These are phyloP conservation scores for Montipora capitata DNA, from an alignment of 92 coral and sea anemone species.

Conservation along the genomic window DNA sequence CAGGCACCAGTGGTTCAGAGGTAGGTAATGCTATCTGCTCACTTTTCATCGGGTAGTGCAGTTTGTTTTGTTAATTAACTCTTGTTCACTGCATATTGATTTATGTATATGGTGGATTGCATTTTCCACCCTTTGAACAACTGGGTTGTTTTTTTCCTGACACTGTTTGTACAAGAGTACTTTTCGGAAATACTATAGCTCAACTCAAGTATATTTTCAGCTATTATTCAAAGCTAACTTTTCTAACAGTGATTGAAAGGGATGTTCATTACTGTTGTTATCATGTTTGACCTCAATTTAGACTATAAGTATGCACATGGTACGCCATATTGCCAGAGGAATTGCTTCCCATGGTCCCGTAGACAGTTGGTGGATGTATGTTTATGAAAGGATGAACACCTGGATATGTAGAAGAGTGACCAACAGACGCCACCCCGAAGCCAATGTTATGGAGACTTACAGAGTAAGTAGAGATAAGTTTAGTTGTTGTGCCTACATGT, in stretches of 20 bases:
- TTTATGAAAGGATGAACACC: slow-evolving; percentile 55
- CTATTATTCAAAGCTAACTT: slow-evolving; percentile 15
- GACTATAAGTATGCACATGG: slow-evolving; percentile 39
- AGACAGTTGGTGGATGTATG: slow-evolving; percentile 69
- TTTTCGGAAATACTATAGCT: slow-evolving; percentile 20
- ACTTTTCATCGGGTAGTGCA: slow-evolving; percentile 20
- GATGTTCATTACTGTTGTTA: neutral
- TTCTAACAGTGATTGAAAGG: neutral
- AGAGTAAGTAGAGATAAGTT: slow-evolving; percentile 36
- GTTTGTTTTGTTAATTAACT: slow-evolving; percentile 24
- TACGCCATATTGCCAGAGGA: slow-evolving; percentile 52
- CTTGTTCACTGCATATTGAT: slow-evolving; percentile 18
- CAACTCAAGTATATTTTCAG: slow-evolving; percentile 22
- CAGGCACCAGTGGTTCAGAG: slow-evolving; percentile 20
- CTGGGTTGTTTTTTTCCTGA: slow-evolving; percentile 16
- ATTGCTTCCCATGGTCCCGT: slow-evolving; percentile 53
- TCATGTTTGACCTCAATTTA: slow-evolving; percentile 7
- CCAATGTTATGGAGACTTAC: slow-evolving; percentile 64
- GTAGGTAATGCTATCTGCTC: slow-evolving; percentile 16
- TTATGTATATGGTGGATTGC: slow-evolving; percentile 24
- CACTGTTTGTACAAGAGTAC: slow-evolving; percentile 29
- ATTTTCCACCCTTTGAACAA: slow-evolving; percentile 18
- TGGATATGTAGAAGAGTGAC: slow-evolving; percentile 60
- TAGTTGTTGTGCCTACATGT: slow-evolving; percentile 17
- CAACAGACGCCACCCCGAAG: slow-evolving; percentile 58